Conservation (phyloP, 2,113 vertebrate genomes). For the Aphyosemion australe region DNA sequence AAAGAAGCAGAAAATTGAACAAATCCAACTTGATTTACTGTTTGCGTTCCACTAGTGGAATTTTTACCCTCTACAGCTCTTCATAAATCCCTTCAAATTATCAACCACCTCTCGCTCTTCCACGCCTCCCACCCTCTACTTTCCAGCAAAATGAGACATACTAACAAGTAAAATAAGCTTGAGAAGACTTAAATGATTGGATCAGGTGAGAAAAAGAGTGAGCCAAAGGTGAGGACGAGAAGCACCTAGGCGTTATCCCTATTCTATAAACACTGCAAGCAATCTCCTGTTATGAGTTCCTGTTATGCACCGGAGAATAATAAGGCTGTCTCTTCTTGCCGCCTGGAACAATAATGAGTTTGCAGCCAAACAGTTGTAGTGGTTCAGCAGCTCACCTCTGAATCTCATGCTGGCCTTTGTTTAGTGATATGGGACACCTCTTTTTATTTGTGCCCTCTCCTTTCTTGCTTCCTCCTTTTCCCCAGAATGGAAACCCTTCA, state of each 20-base stretch:
- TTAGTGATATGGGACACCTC: not conserved
- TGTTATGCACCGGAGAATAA: slow-evolving; percentile 63
- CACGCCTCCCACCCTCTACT: slow-evolving; percentile 1
- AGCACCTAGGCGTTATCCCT: slow-evolving; percentile 51
- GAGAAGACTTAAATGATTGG: slow-evolving; percentile 49
- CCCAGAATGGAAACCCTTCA: slow-evolving; percentile 46
- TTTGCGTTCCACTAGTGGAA: slow-evolving; percentile 3
- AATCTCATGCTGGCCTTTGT: slow-evolving; percentile 36
- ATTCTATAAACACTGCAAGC: slow-evolving; percentile 57
- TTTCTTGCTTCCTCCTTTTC: slow-evolving; percentile 16
- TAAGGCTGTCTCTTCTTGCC: slow-evolving; percentile 48
- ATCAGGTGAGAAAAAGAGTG: slow-evolving; percentile 41
- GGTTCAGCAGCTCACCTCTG: slow-evolving; percentile 51
- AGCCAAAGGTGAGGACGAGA: slow-evolving; percentile 52
- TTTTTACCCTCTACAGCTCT: not conserved
- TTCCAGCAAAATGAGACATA: slow-evolving; percentile 15
- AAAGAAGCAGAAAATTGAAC: not conserved
- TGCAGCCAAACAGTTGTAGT: slow-evolving; percentile 35
- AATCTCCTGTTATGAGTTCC: slow-evolving; percentile 62
- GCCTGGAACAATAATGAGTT: slow-evolving; percentile 64
- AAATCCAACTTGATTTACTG: slow-evolving; percentile 14
- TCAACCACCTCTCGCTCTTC: not conserved
- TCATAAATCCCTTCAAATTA: slow-evolving; percentile 9
- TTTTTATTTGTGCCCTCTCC: slow-evolving; percentile 11
- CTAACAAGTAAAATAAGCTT: slow-evolving; percentile 47